Evolutionary conservation across 1,140 invertebrate genomes (phyloP).

Genomic region (Zophobas atratus): DNA sequence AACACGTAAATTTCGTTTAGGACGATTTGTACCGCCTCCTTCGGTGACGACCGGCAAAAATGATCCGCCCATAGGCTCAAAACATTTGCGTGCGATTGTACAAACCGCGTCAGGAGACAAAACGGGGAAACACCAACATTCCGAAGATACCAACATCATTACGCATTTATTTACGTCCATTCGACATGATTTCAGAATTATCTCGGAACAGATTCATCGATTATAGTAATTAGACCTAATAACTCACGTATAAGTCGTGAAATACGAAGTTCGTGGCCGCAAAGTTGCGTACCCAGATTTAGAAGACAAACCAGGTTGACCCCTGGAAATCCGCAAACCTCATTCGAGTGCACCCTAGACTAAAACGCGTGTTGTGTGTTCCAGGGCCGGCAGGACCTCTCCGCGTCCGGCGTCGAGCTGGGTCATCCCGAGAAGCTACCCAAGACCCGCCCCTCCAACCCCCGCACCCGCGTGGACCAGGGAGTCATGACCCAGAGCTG

Average conservation of each 20-base stretch:
- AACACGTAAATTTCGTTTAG: too few relatives aligned
- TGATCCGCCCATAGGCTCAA: too few relatives aligned
- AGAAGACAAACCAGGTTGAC: too few relatives aligned
- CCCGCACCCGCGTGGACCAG: slow-evolving; percentile 67
- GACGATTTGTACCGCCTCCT: too few relatives aligned
- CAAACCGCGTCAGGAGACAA: too few relatives aligned
- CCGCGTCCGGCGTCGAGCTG: slow-evolving; percentile 54
- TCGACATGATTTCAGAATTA: too few relatives aligned
- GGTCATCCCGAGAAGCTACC: slow-evolving; percentile 69
- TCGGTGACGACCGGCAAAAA: too few relatives aligned
- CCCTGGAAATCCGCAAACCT: background rate
- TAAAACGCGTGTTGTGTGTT: slow-evolving; percentile 8
- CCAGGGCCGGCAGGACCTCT: slow-evolving; percentile 60
- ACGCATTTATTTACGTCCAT: too few relatives aligned
- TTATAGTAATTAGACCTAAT: background rate
- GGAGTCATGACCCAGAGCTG: slow-evolving; percentile 75
- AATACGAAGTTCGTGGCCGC: slow-evolving; percentile 6
- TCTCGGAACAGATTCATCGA: background rate
- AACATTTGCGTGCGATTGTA: too few relatives aligned
- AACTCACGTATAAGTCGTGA: slow-evolving; percentile 1
- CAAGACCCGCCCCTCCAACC: slow-evolving; percentile 69
- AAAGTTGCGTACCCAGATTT: too few relatives aligned
- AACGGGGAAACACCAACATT: too few relatives aligned
- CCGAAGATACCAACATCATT: too few relatives aligned
- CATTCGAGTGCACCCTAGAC: background rate